A percentile compares a stretch with the other conserved stretches of the same genome.
These are phyloP conservation scores for Eucera pruinosa DNA, from an alignment of 2,888 invertebrate genomes.

Conservation along the genomic window DNA sequence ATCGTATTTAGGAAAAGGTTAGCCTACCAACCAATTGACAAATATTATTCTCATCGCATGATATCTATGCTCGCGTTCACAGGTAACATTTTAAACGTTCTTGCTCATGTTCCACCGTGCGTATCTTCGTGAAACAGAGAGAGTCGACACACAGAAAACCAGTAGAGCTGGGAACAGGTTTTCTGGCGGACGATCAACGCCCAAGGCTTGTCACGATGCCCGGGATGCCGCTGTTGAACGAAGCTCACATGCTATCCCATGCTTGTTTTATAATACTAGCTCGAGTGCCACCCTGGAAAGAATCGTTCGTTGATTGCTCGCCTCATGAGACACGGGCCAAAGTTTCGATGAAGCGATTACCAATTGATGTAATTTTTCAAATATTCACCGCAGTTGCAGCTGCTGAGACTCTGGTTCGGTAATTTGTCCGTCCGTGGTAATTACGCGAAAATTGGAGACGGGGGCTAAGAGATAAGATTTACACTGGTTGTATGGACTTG, in stretches of 20 bases:
- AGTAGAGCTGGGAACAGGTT: conserved; percentile 70
- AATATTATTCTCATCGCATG: too few species aligned
- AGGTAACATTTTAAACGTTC: too few species aligned
- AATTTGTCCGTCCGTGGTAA: conserved; percentile 30
- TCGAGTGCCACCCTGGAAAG: conserved; percentile 53
- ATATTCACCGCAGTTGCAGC: conserved; percentile 3
- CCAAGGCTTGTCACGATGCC: conserved; percentile 74
- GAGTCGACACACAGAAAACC: conserved; percentile 51
- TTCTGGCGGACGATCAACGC: conserved; percentile 73
- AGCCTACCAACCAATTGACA: too few species aligned
- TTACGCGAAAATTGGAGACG: conserved; percentile 33
- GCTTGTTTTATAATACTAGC: conserved; percentile 57
- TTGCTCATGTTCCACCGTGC: not conserved
- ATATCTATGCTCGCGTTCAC: too few species aligned
- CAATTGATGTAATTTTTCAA: conserved; percentile 26
- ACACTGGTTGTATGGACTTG: conserved; percentile 36
- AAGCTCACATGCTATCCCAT: conserved; percentile 61
- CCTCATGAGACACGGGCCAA: conserved; percentile 4
- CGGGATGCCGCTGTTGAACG: conserved; percentile 62
- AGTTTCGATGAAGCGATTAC: conserved; percentile 23
- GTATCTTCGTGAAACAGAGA: conserved; percentile 34
- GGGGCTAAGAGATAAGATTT: conserved; percentile 40
- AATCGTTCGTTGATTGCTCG: conserved; percentile 33
- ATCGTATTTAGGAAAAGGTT: too few species aligned
- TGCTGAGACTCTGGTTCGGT: not conserved